A percentile compares a stretch with the other conserved stretches of the same genome.
These are phyloP conservation scores for Eulemur coronatus DNA, from an alignment of 2,797 vertebrate species.

Conservation along the genomic window DNA sequence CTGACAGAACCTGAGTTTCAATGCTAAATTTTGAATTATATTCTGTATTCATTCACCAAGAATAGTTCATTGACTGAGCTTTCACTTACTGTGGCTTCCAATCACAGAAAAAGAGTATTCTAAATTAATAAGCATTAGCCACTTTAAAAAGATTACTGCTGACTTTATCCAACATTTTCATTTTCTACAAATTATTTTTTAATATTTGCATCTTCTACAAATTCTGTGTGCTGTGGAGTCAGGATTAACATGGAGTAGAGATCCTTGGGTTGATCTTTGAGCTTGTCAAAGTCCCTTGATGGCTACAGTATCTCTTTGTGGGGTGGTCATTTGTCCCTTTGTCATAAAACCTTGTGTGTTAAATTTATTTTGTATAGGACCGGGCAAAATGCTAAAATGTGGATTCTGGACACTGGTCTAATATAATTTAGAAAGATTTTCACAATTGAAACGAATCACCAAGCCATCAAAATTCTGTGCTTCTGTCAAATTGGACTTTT, in stretches of 20 bases:
- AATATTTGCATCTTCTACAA: neutral
- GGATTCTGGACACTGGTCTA: neutral
- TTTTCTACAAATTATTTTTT: neutral
- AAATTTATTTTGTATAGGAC: neutral
- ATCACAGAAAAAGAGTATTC: neutral
- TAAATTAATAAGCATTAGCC: neutral
- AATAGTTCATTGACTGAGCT: neutral
- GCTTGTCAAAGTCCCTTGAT: neutral
- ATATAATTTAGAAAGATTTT: slow-evolving; percentile 22
- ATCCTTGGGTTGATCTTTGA: neutral
- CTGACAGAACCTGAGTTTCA: neutral
- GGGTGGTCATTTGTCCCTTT: neutral
- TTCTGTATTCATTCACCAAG: neutral
- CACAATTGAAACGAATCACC: neutral
- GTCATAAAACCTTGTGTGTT: neutral
- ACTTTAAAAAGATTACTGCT: neutral
- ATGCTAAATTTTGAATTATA: neutral
- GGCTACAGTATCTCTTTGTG: neutral
- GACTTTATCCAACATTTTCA: neutral
- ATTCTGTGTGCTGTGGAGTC: neutral
- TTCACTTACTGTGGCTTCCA: neutral
- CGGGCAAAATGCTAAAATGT: neutral
- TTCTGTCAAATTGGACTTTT: neutral
- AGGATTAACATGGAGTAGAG: neutral
- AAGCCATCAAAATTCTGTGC: neutral